phyloP scores from a whole-genome alignment of 2,888 invertebrate genomes.

The Rhodophaea formosa region DNA sequence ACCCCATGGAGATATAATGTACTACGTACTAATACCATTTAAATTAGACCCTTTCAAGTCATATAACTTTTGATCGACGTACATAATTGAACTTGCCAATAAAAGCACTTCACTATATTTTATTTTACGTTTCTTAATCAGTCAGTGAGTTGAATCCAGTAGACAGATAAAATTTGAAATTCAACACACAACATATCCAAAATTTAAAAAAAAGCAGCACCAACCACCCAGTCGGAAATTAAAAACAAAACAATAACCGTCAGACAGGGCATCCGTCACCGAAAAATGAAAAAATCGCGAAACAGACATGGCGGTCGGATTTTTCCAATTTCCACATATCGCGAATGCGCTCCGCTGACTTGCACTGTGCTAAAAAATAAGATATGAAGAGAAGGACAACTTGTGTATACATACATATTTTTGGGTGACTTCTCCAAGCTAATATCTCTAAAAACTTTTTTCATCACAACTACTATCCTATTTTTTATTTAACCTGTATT shows the following conservation, averaged over 20 bases:
- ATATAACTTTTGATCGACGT: too few relatives aligned
- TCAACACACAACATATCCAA: not conserved
- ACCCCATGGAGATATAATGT: too few relatives aligned
- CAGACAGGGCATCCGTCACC: slow-evolving; percentile 10
- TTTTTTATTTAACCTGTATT: too few relatives aligned
- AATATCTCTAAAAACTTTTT: too few relatives aligned
- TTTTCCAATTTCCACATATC: slow-evolving; percentile 76
- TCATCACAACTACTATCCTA: too few relatives aligned
- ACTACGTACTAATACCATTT: too few relatives aligned
- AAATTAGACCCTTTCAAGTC: too few relatives aligned
- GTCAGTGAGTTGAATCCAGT: too few relatives aligned
- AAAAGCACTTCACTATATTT: too few relatives aligned
- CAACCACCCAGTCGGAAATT: slow-evolving; percentile 10
- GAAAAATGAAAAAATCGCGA: slow-evolving; percentile 26
- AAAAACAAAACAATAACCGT: slow-evolving; percentile 15
- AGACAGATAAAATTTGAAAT: not conserved
- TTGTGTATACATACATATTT: not conserved
- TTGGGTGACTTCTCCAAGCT: not conserved
- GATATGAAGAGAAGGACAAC: not conserved
- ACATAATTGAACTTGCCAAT: too few relatives aligned
- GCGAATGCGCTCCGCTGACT: slow-evolving; percentile 54
- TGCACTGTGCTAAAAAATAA: slow-evolving; percentile 18
- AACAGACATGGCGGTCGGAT: slow-evolving; percentile 44
- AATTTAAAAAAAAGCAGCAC: not conserved
- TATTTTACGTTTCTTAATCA: too few relatives aligned